Evolutionary conservation across 1,140 invertebrate genomes (phyloP), one percentile per base, ranked within the genome.

Genomic region (Bombus pyrosoma): DNA sequence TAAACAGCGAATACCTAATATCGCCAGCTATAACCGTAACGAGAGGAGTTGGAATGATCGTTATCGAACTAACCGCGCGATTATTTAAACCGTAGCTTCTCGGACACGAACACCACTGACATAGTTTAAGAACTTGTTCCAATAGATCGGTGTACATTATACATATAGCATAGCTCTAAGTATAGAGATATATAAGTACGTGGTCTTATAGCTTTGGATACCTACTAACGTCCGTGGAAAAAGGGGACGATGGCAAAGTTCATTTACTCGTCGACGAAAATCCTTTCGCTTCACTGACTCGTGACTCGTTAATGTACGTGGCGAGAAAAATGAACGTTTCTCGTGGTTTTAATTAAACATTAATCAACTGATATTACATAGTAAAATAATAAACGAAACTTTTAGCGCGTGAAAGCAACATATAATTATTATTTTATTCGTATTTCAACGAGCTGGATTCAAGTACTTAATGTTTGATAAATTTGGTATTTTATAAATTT

Each of bases 1-100:
- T 85, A 85, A 85, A 81, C 69, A 81, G 28, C 73, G 85, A 75
- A 59, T 71, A 86, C 73, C 64, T 69, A 81, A 86, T 82, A 86
- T 41, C 62, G n/a, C 57, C 8, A 69, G 37, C 53, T 76, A 86
- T 86, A 86, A 83, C 53, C 34, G 73, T 86, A 86, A 85, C 83
- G 59, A 86, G 73, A 72, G 57, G 43, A 71, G 59, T 78, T 83
- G 2, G n/a, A 86, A 43, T 18, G 77, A 86, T 87, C 77, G 57
- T 81, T 72, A 71, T 71, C 78, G 37, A 71, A 66, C 73, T 81
- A 80, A 80, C 81, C 77, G 64, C 66, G 57, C 22, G 72, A 71
- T 75, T 83, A 72, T 87, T 85, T 79, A 39, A 78, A 32, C 72
- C 62, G 43, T 28, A 71, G 75, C 68, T 74, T n/a, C 86, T 71